phyloP scores from a whole-genome alignment of 2,888 invertebrate genomes.

The Himalopsyche japonica region DNA sequence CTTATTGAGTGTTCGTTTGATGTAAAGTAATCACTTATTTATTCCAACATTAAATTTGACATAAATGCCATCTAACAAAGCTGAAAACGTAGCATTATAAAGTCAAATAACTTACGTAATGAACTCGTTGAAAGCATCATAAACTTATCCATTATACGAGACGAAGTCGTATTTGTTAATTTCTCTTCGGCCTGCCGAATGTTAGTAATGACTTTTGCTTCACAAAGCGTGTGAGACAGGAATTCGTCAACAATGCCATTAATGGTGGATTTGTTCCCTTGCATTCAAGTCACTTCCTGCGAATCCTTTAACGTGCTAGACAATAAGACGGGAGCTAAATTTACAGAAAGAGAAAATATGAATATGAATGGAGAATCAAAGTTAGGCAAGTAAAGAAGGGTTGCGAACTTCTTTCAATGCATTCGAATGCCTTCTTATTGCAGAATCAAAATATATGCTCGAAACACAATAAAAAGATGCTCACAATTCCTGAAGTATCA shows the following conservation, averaged over 20 bases:
- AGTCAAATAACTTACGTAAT: background rate
- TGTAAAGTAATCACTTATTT: background rate
- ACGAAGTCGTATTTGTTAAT: background rate
- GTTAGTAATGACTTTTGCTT: conserved; percentile 9
- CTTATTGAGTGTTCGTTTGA: background rate
- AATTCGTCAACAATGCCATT: conserved; percentile 31
- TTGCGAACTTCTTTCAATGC: conserved; percentile 5
- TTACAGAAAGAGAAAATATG: conserved; percentile 50
- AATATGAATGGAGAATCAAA: conserved; percentile 61
- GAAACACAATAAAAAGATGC: background rate
- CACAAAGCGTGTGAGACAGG: conserved; percentile 14
- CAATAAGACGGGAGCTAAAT: conserved; percentile 22
- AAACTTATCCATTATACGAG: background rate
- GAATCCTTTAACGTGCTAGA: conserved; percentile 27
- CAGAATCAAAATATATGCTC: background rate
- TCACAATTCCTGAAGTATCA: background rate
- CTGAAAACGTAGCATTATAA: background rate
- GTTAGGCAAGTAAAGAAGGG: conserved; percentile 11
- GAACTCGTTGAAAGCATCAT: background rate
- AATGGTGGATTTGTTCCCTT: conserved; percentile 23
- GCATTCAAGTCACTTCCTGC: conserved; percentile 10
- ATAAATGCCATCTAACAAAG: background rate
- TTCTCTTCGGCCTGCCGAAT: background rate
- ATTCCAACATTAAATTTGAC: background rate
- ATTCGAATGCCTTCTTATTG: background rate